A percentile compares a stretch with the other conserved stretches of the same genome.
Evolutionary conservation across 2,797 vertebrate species (phyloP).

Genomic region (Rallus crepitans): DNA sequence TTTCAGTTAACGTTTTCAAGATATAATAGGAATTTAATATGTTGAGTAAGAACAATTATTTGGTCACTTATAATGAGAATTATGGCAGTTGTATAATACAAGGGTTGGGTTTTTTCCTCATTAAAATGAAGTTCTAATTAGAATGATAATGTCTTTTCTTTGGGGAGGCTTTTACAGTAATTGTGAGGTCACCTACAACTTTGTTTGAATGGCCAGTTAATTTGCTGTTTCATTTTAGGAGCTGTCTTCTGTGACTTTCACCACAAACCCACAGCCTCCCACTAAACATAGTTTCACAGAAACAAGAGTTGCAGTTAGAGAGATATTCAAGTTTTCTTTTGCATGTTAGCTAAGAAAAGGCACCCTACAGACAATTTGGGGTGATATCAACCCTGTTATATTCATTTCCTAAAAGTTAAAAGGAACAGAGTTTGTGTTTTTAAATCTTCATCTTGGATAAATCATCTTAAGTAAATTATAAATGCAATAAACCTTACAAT

Average conservation of each 20-base stretch:
- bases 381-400: not conserved
- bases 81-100: not conserved
- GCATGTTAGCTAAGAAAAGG: not conserved
- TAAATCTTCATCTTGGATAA: not conserved
- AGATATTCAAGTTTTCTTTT: not conserved
- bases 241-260: not conserved
- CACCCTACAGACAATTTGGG: not conserved
- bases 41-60: constrained; percentile 6
- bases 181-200: constrained; percentile 1
- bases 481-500: not conserved
- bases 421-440: not conserved
- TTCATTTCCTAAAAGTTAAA: not conserved
- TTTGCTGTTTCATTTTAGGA: not conserved
- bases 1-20: not conserved
- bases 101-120: not conserved
- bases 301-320: not conserved
- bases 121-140: constrained; percentile 25
- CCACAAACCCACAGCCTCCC: not conserved
- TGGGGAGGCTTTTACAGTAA: constrained; percentile 3
- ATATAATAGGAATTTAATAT: not conserved
- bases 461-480: too few species aligned
- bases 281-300: not conserved
- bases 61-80: not conserved
- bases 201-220: not conserved
- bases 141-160: constrained; percentile 12